Base-by-base conservation (phyloP, 2,113 vertebrate species). In the Xyrauchen texanus region DNA sequence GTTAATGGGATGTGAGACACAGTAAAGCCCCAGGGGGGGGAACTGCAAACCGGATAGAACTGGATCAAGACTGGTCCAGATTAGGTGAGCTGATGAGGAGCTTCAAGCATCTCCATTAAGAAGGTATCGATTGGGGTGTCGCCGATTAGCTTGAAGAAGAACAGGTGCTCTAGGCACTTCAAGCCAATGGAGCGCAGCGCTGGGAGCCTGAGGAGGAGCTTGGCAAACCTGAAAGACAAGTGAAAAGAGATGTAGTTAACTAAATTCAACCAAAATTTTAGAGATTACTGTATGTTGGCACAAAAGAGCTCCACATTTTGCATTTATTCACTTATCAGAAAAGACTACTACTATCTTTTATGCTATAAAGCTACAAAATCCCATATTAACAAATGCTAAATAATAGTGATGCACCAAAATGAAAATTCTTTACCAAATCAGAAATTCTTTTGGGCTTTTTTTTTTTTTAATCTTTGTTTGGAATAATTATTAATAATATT, bases 51-150 rank as follows among this genome's bases (percentile, higher is more conserved):
- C 70, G 67, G 82, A 88, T 83, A 82, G 47, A 82, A 84, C 69
- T 9, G 76, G 83, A 76, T 61, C 52, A 5, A 62, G 34, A n/a
- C 21, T 49, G 67, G 11, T 68, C 81, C 82, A 64, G 55, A 68
- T 92, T 95, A 97, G 85, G 95, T 94, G 71, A 96, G 92, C 90
- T 96, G 95, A 88, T 96, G 96, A 10, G 95, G 96, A 0, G 95
- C 95, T 89, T 97, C 96, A 0, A 97, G 92, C 96, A 97, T 97
- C 90, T 97, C 96, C 96, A 97, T 97, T 81, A 97, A 93, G 87
- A 97, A 97, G 83, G 95, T 97, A 91, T 97, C 96, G 0, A 97
- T 97, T 82, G 96, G 96, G 15, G 96, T 97, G 89, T 97, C 96
- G 0, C 96, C 96, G 8, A 97, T 97, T 82, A 97, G 94, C 90